Conservation (phyloP, 2,888 invertebrate species). For the Cheilosia vulpina region DNA sequence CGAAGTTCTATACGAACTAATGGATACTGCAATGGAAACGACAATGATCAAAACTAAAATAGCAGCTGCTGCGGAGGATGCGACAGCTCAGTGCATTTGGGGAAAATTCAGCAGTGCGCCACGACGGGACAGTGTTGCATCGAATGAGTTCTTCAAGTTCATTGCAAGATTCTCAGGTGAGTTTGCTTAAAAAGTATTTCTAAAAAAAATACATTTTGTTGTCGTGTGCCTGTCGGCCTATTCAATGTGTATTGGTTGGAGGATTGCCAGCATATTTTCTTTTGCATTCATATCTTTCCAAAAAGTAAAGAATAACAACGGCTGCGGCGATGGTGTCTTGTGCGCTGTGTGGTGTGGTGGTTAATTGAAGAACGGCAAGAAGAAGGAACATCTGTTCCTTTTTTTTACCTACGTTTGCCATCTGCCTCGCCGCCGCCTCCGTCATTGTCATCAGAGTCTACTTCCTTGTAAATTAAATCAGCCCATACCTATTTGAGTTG, state of each 20-base stretch:
- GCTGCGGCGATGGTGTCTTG: background rate
- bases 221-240: background rate
- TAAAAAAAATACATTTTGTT: background rate
- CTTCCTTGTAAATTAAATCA: conserved; percentile 48
- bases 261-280: conserved; percentile 19
- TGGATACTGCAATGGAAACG: conserved; percentile 63
- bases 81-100: conserved; percentile 56
- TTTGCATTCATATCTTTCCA: conserved; percentile 9
- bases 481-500: conserved; percentile 22
- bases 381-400: conserved; percentile 66
- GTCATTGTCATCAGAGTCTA: conserved; percentile 21
- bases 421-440: conserved; percentile 38
- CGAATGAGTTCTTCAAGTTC: conserved; percentile 64
- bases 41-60: conserved; percentile 43
- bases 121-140: conserved; percentile 38
- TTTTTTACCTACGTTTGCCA: conserved; percentile 64
- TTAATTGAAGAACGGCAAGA: conserved; percentile 31
- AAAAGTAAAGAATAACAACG: background rate
- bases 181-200: conserved; percentile 17
- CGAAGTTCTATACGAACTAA: conserved; percentile 59
- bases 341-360: conserved; percentile 4
- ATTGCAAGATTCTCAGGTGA: conserved; percentile 71
- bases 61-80: conserved; percentile 58
- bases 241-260: conserved; percentile 8
- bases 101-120: conserved; percentile 36